Base-by-base conservation (phyloP, 2,797 vertebrate genomes). In the Sebastes reedi region DNA sequence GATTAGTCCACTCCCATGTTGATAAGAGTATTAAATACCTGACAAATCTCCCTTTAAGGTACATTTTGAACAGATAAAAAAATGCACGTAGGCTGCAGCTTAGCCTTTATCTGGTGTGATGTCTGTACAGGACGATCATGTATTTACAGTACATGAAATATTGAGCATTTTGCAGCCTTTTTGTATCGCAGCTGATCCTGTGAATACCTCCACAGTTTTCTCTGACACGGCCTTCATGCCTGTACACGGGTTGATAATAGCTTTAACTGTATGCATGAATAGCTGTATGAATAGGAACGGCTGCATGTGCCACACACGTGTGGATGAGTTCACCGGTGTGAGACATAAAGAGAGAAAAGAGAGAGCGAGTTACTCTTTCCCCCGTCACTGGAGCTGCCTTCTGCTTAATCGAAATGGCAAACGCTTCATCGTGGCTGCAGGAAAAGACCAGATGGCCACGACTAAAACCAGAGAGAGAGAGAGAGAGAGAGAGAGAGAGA, bases 381-480 rank as follows among this genome's bases (percentile, higher is more conserved):
- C 30, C 54, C 10, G 24, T 73, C 77, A 39, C 60, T 52, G 69
- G 71, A 82, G 79, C 52, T 59, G 67, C 70, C 73, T 66, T 77
- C 81, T 87, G 85, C 83, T 89, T 89, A 73, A 92, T 90, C 84
- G 87, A 87, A 86, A 85, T 82, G 88, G 84, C 82, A 89, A 88
- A 80, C 62, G 54, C 73, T 81, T 84, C 80, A 72, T 64, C 22
- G 68, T 70, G 78, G 86, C 86, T 68, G 81, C 72, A 80, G 87
- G 81, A 85, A 66, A 72, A 76, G 77, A 84, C 74, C 91, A 94
- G 93, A 91, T 94, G 92, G 86, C 61, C 61, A 29, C 18, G 78
- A 84, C 81, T 87, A 78, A 81, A 88, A 67, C 66, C 71, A 64
- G 67, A 65, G 59, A 58, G 52, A 56, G 77, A 36, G 65, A 22